Evolutionary conservation across 2,113 vertebrate genomes (phyloP), one percentile per base, ranked within the genome.

Genomic region (Lota lota): DNA sequence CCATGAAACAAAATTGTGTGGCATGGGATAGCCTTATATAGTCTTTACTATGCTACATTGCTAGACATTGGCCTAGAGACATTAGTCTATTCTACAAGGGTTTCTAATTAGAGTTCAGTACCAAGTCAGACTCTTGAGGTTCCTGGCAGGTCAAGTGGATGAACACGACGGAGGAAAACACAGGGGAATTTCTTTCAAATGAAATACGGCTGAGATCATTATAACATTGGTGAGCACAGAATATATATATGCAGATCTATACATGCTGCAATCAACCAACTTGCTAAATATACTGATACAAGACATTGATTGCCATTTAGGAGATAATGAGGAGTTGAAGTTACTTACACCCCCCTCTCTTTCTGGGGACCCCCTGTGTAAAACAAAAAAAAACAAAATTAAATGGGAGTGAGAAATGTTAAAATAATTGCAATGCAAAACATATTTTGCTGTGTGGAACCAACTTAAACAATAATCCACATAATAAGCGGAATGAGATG

Each of bases 331-430:
- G 18, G 18, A 36, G 65, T 21, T 17, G 14, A 7, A 62, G 40
- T 74, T 93, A 98, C 97, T 98, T 94, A 99, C 97, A 78, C 93
- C 93, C 77, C 93, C 93, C 1, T 99, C 97, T 93, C 96, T 93
- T 89, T 99, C 97, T 0, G 97, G 97, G 0, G 97, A 99, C 73
- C 97, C 97, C 71, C 97, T 99, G 92, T 66, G 89, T 82, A 74
- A 84, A 70, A 84, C 5, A 60, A 20, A 63, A 64, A 69, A 18
- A 70, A 11, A 79, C 36, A 20, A 66, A 60, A 78, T 14, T 14
- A 47, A 47, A 12, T 8, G 12, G 40, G 40, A 14, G 40, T 47
- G 40, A 47, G 40, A 5, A 12, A 47, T 11, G 10, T 47, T 14
- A 47, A 47, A 33, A 47, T 47, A 47, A 12, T 33, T 33, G 3